phyloP scores from a whole-genome alignment of 1,140 invertebrate genomes.

The Diuraphis noxia region DNA sequence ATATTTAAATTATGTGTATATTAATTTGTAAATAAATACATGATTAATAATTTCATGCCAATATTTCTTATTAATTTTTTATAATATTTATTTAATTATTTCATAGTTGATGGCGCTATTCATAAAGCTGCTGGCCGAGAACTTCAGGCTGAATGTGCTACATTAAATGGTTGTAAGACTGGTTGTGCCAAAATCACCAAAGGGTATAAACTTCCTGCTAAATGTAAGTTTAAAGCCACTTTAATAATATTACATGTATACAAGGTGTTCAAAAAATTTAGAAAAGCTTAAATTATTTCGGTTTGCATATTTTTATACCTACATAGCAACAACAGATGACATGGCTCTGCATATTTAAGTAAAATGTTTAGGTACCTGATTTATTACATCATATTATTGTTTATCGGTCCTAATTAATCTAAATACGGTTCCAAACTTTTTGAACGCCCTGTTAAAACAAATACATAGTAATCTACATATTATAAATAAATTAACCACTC shows the following conservation, averaged over 20 bases:
- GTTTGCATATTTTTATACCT: too few relatives aligned
- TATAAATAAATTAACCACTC: too few relatives aligned
- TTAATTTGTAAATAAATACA: neutral
- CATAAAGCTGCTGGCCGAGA: conserved; percentile 73
- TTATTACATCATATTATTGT: too few relatives aligned
- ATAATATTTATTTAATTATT: neutral
- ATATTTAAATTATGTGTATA: neutral
- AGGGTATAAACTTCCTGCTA: conserved; percentile 78
- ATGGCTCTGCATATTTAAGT: too few relatives aligned
- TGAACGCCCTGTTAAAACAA: too few relatives aligned
- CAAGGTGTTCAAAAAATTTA: too few relatives aligned
- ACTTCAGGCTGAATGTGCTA: conserved; percentile 73
- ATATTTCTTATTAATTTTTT: neutral
- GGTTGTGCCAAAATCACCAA: conserved; percentile 82
- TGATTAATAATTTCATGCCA: neutral
- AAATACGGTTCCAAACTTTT: too few relatives aligned
- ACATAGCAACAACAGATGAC: too few relatives aligned
- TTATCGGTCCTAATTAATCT: too few relatives aligned
- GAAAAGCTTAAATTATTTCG: too few relatives aligned
- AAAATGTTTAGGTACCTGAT: too few relatives aligned
- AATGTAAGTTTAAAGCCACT: conserved; percentile 64
- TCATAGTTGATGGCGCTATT: conserved; percentile 81
- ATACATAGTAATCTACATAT: too few relatives aligned
- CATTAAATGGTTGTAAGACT: conserved; percentile 72
- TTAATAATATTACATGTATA: neutral